Base-by-base conservation (phyloP, 2,888 invertebrate species). In the Cremastinae sp. region DNA sequence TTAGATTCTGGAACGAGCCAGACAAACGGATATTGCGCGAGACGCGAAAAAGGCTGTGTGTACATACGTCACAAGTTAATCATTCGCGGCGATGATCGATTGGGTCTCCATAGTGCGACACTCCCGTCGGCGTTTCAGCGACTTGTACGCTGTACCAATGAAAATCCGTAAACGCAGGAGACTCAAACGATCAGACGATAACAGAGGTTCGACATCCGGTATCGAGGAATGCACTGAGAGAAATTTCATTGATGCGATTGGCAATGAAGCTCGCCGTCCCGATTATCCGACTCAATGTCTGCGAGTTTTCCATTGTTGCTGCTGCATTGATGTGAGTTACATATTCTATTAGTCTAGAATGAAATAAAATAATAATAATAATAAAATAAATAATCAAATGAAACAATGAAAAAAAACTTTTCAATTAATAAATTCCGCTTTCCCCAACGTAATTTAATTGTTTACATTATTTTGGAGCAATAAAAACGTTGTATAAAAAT, bases 31-130 rank as follows among this genome's bases (percentile, higher is more conserved):
- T 20, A 61, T 59, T 68, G 45, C 16, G 22, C 41, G 16, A 72
- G 51, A 10, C 49, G 20, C 9, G 37, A 43, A 28, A 28, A 28
- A 28, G 55, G 22, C 20, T 16, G 45, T 28, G 18, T 20, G 37
- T 41, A 14, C 37, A 51, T 20, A 10, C 20, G 61, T 62, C 45
- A 22, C 35, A 49, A 58, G 58, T 68, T 35, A 43, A 49, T 58
- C 9, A 45, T 53, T 18, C 28, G 41, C 12, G 28, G 35, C 58
- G 82, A 81, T 94, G 94, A 94, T 95, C 85, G 94, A 94, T 90
- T 94, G 94, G 94, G 94, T 94, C 80, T 94, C 94, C 77, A 94
- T 95, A 83, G 94, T 94, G 78, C 92, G 94, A 70, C 94, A 94
- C 85, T 94, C 94, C 77, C 90, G 93, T 73, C 91, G 94, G 61